Percentiles rank a stretch among this genome's conserved stretches.
Evolutionary conservation across 2,888 invertebrate species (phyloP).

Genomic region (Nemoura dubitans): DNA sequence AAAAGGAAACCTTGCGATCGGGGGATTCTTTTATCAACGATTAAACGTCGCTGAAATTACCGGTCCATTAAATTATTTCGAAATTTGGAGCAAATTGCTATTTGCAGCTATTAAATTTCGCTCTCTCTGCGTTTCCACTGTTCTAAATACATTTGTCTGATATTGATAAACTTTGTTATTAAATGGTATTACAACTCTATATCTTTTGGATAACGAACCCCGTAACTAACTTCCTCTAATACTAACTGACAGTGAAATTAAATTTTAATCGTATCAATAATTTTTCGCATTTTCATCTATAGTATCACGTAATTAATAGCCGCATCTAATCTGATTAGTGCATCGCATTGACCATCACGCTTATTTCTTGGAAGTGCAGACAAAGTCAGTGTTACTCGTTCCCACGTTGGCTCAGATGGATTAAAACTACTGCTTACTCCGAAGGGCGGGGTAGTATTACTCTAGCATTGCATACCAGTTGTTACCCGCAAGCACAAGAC

Average conservation of each 20-base stretch:
- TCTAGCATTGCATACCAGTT: too few species aligned
- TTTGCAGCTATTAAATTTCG: neutral
- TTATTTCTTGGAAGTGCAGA: constrained; percentile 14
- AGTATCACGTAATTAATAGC: constrained; percentile 31
- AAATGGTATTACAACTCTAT: too few species aligned
- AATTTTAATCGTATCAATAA: neutral
- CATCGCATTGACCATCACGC: constrained; percentile 37
- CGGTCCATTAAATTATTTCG: neutral
- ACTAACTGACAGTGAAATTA: neutral
- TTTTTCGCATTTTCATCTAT: neutral
- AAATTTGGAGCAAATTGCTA: neutral
- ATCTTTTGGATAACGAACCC: too few species aligned
- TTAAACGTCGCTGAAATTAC: neutral
- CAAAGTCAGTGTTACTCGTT: constrained; percentile 10
- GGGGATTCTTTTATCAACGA: neutral
- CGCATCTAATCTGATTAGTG: constrained; percentile 42
- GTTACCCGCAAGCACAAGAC: neutral
- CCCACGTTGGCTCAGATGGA: constrained; percentile 28
- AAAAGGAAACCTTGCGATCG: neutral
- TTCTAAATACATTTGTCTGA: too few species aligned
- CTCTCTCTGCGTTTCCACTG: too few species aligned
- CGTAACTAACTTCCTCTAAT: too few species aligned
- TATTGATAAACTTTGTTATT: too few species aligned
- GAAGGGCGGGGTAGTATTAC: constrained; percentile 30
- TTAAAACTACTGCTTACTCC: neutral